Conservation (phyloP, 2,113 vertebrate genomes). For the Galeopterus variegatus region DNA sequence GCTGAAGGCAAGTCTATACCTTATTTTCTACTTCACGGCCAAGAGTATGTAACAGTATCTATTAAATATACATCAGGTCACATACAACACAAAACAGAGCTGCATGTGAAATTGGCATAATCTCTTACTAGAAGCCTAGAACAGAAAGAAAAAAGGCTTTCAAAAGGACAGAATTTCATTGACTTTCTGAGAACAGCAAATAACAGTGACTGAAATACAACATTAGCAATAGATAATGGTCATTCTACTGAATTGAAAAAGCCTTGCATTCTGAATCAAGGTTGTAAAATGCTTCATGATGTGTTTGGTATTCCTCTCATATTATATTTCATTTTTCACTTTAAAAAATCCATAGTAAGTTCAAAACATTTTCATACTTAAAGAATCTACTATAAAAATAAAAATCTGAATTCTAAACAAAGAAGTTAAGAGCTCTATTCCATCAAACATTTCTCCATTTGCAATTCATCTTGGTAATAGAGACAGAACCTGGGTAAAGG, state of each 20-base stretch:
- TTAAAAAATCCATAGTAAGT: constrained; percentile 85
- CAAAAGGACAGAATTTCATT: constrained; percentile 79
- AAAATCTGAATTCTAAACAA: constrained; percentile 94
- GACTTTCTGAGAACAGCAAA: constrained; percentile 82
- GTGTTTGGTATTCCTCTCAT: constrained; percentile 79
- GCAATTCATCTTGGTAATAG: constrained; percentile 99
- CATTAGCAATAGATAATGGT: constrained; percentile 82
- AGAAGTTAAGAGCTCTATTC: constrained; percentile 95
- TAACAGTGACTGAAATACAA: constrained; percentile 83
- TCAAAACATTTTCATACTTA: constrained; percentile 86
- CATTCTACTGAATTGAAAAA: constrained; percentile 81
- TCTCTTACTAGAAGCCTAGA: constrained; percentile 69
- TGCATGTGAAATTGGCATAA: constrained; percentile 62
- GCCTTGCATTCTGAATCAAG: constrained; percentile 84
- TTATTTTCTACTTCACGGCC: constrained; percentile 75
- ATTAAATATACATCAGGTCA: constrained; percentile 70
- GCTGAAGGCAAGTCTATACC: constrained; percentile 59
- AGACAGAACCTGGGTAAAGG: constrained; percentile 99
- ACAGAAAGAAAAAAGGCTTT: constrained; percentile 58
- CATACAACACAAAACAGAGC: constrained; percentile 68
- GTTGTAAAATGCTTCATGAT: constrained; percentile 84
- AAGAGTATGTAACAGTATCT: constrained; percentile 66
- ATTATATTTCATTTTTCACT: constrained; percentile 85
- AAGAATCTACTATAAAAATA: constrained; percentile 85
- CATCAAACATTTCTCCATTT: constrained; percentile 96